Percentiles rank a stretch among this genome's conserved stretches.
These are phyloP conservation scores for Lordiphosa mommai DNA, from an alignment of 1,140 invertebrate species.

Conservation along the genomic window DNA sequence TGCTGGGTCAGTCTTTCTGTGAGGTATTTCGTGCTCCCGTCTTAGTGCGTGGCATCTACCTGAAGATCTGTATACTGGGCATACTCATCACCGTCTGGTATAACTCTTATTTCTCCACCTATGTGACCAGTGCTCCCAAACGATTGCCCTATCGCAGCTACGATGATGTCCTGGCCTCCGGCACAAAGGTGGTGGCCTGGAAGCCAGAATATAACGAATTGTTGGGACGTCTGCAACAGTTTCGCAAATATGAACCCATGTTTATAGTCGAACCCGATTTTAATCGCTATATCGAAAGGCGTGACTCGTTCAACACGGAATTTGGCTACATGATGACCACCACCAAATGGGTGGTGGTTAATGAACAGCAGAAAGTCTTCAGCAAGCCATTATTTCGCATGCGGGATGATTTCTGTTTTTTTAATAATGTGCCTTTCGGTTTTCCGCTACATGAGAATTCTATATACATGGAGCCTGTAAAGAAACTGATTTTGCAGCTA, in stretches of 20 bases:
- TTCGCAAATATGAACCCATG: slow-evolving; percentile 57
- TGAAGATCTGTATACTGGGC: slow-evolving; percentile 63
- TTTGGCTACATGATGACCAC: slow-evolving; percentile 59
- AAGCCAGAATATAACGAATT: slow-evolving; percentile 55
- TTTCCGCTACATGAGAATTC: slow-evolving; percentile 68
- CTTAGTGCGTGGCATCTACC: slow-evolving; percentile 51
- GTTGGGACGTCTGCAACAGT: slow-evolving; percentile 26
- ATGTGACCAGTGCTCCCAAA: slow-evolving; percentile 59
- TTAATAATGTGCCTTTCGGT: slow-evolving; percentile 55
- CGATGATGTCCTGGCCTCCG: slow-evolving; percentile 57
- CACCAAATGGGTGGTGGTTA: slow-evolving; percentile 52
- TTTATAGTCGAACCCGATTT: slow-evolving; percentile 50
- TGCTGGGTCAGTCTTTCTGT: slow-evolving; percentile 58
- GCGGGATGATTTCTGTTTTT: slow-evolving; percentile 61
- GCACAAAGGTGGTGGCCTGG: slow-evolving; percentile 44
- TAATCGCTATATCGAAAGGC: slow-evolving; percentile 24
- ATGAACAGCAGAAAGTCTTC: slow-evolving; percentile 65
- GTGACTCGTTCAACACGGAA: slow-evolving; percentile 47
- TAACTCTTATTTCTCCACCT: slow-evolving; percentile 69
- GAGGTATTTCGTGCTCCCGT: slow-evolving; percentile 43
- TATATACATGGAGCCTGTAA: slow-evolving; percentile 46
- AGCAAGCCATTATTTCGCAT: slow-evolving; percentile 48
- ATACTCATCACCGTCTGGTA: slow-evolving; percentile 67
- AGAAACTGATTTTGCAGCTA: slow-evolving; percentile 44
- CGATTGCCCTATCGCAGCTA: slow-evolving; percentile 30